Percentiles rank a stretch among this genome's conserved stretches.
Conservation (phyloP, 2,113 vertebrate species). For the Heliornis fulica region DNA sequence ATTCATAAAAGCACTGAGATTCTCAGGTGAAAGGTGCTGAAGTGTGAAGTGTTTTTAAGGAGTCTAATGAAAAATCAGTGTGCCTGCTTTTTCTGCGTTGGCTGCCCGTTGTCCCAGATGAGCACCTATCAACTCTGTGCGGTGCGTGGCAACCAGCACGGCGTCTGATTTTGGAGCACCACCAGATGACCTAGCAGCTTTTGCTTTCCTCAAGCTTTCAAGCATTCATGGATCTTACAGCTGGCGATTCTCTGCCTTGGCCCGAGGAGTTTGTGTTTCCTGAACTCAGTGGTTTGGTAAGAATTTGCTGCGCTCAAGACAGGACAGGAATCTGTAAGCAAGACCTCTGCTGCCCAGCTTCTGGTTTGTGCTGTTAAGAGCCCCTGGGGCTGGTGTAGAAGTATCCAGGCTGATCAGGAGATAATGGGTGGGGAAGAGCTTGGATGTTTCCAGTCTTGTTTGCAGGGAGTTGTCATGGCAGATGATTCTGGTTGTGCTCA, state of each 20-base stretch:
- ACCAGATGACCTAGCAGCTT: background rate
- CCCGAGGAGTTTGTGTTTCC: background rate
- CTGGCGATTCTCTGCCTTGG: background rate
- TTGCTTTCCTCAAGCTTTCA: background rate
- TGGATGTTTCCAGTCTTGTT: background rate
- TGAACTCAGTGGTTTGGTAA: background rate
- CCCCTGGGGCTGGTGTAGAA: background rate
- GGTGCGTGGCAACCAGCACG: background rate
- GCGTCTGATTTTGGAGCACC: background rate
- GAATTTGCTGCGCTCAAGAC: background rate
- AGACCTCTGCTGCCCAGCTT: background rate
- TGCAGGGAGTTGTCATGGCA: background rate
- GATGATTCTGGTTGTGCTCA: background rate
- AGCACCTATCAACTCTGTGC: background rate
- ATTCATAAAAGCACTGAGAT: background rate
- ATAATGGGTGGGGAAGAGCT: background rate
- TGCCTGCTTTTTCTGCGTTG: background rate
- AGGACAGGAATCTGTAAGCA: background rate
- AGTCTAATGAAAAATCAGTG: background rate
- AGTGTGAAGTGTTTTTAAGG: conserved; percentile 39
- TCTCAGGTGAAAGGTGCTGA: conserved; percentile 23
- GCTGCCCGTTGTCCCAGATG: background rate
- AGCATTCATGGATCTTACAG: background rate
- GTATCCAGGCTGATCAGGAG: background rate
- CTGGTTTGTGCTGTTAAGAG: background rate